These are phyloP conservation scores for Philaethria dido DNA, from an alignment of 2,888 invertebrate genomes.

Conservation along the genomic window DNA sequence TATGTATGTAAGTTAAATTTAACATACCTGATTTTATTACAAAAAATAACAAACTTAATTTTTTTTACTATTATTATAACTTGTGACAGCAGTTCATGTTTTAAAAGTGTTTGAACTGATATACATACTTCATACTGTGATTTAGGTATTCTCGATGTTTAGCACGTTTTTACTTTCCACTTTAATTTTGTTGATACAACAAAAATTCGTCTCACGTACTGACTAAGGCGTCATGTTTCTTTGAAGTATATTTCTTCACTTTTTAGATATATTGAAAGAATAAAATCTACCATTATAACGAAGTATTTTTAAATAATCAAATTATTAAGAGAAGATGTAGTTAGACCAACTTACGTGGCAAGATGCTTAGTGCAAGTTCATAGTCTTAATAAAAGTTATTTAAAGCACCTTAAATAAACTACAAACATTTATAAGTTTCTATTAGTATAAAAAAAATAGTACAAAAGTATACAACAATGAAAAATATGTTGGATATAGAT, in stretches of 20 bases:
- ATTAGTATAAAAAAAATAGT: no score
- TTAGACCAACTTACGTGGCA: no score
- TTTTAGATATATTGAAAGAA: no score
- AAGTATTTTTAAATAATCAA: no score
- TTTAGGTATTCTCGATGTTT: conserved; percentile 31
- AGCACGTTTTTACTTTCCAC: conserved; percentile 67
- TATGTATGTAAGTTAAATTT: not conserved
- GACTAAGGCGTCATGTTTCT: conserved; percentile 45
- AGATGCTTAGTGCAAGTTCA: no score
- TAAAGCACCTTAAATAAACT: no score
- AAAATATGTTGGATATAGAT: not conserved
- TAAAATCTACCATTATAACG: no score
- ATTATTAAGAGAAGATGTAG: not conserved
- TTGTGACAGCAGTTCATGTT: not conserved
- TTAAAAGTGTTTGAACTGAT: conserved; percentile 3
- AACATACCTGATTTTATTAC: not conserved
- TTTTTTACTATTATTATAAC: not conserved
- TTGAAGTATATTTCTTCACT: no score
- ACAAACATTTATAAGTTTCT: no score
- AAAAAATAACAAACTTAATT: not conserved
- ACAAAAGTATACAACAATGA: not conserved
- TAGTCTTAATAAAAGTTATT: no score
- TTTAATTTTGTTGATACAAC: conserved; percentile 75
- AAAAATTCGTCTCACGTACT: conserved; percentile 74
- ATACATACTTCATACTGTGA: conserved; percentile 16